These are phyloP conservation scores for Rhagoletis zephyria DNA, from an alignment of 1,140 invertebrate species.

Conservation along the genomic window DNA sequence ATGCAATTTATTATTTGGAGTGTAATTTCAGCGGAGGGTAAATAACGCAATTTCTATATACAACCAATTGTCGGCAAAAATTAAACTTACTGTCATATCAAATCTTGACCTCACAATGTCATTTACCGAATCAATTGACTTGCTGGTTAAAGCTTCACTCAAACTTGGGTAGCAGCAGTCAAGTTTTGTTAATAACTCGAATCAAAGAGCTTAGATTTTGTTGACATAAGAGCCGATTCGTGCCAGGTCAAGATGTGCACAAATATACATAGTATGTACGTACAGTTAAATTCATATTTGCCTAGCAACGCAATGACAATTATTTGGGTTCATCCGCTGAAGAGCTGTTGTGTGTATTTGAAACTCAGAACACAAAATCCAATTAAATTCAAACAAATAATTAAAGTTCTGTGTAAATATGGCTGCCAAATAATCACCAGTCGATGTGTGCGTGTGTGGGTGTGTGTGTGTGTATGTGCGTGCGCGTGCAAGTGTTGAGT, in stretches of 20 bases:
- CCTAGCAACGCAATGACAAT: not conserved
- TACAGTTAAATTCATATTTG: not conserved
- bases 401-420: conserved; percentile 44
- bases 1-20: no score
- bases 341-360: not conserved
- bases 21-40: no score
- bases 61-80: no score
- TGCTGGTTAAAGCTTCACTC: no score
- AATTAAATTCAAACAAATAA: conserved; percentile 53
- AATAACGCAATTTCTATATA: no score
- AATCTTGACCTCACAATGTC: no score
- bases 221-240: not conserved
- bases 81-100: no score
- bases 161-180: not conserved
- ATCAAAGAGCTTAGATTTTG: not conserved
- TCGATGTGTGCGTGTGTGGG: not conserved
- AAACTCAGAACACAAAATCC: conserved; percentile 22
- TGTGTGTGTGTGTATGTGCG: not conserved
- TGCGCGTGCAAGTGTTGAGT: conserved; percentile 17
- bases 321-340: not conserved
- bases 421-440: conserved; percentile 32
- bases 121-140: no score
- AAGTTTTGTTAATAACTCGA: not conserved
- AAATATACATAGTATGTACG: not conserved
- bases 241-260: not conserved